Conservation (phyloP, 2,888 invertebrate genomes). For the Malthinus flaveolus region DNA sequence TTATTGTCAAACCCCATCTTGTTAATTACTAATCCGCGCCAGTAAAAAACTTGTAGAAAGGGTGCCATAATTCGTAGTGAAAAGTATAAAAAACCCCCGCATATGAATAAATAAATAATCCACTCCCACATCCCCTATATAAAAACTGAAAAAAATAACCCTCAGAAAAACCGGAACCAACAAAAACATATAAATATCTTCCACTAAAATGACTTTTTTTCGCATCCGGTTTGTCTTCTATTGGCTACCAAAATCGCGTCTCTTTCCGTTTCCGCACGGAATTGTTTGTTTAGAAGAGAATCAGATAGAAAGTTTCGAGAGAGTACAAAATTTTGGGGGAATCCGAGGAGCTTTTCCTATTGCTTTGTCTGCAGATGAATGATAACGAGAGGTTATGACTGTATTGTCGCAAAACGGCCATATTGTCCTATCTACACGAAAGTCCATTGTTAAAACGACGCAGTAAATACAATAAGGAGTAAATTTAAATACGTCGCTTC, state of each 20-base stretch:
- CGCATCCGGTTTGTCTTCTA: conserved; percentile 47
- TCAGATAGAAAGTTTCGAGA: conserved; percentile 35
- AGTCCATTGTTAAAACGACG: conserved; percentile 47
- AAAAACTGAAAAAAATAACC: conserved; percentile 45
- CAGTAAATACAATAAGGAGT: conserved; percentile 41
- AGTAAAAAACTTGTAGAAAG: no score
- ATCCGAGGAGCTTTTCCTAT: conserved; percentile 34
- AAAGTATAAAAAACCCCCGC: conserved; percentile 1
- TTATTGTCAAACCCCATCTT: not conserved
- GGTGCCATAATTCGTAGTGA: not conserved
- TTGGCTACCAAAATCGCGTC: conserved; percentile 42
- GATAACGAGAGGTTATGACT: conserved; percentile 49
- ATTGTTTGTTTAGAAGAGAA: conserved; percentile 43
- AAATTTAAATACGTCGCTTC: conserved; percentile 46
- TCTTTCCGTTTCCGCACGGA: conserved; percentile 48
- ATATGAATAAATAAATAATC: conserved; percentile 46
- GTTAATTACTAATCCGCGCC: not conserved
- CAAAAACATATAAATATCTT: conserved; percentile 53
- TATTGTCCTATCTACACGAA: conserved; percentile 45
- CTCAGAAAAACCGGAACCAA: conserved; percentile 40
- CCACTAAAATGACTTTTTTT: conserved; percentile 52
- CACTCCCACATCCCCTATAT: conserved; percentile 39
- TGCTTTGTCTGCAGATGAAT: conserved; percentile 47
- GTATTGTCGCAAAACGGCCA: conserved; percentile 48
- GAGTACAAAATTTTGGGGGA: conserved; percentile 35